Base-by-base conservation (phyloP, 2,888 invertebrate genomes). In the Mythimna ferrago region DNA sequence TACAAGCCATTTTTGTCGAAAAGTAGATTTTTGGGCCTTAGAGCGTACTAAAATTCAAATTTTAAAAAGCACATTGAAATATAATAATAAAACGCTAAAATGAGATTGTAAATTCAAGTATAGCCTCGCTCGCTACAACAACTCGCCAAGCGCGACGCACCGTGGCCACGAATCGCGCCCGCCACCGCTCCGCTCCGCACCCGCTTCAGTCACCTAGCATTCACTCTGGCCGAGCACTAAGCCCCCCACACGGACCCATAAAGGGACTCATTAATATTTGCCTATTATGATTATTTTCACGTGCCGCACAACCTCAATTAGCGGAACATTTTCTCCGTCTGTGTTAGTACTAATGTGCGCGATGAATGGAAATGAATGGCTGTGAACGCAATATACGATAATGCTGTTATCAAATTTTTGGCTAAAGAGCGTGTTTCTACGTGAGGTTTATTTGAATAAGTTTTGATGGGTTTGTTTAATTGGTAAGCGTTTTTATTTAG, bases 191-290 rank as follows among this genome's bases (percentile, higher is more conserved):
- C 51, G 16, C 16, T 51, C 51, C 51, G 16, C 16, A 6, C 6
- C 51, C 51, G 51, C 19, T 51, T 51, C 19, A 19, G 51, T 19
- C 51, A 51, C 19, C 19, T 6, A 19, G 19, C 51, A 19, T 48
- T 48, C 48, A 48, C 48, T 48, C 51, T 19, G 19, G 51, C 1
- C 51, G 51, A 51, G 51, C 51, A 53, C 51, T 53, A 53, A 53
- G 51, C 85, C 74, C 71, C 64, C 74, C 78, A 72, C 82, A 77
- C 78, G 80, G 79, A 83, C 82, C 81, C 83, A 89, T 89, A 90
- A 89, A 91, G 89, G 88, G 92, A 91, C 92, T 92, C 87, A 88
- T 89, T 91, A 90, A 92, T 92, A 92, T 93, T 92, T 92, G 88
- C 89, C 74, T 84, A 84, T 88, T 86, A 88, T 83, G 86, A 89